Percentiles rank a stretch among this genome's conserved stretches.
Evolutionary conservation across 2,888 invertebrate genomes (phyloP).

Genomic region (Monopis laevigella): DNA sequence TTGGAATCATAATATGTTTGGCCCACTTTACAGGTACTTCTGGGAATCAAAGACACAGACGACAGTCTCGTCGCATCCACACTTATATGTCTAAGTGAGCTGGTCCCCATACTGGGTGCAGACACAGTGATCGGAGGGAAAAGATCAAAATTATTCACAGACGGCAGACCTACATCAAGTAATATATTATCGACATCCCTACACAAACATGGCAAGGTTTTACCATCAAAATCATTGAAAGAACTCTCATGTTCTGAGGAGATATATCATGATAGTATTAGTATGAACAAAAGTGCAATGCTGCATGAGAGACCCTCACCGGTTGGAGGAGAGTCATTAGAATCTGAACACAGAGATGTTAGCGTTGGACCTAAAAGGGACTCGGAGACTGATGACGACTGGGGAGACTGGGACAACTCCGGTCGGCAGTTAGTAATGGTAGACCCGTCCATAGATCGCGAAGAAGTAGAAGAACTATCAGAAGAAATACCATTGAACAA

Average conservation of each 20-base stretch:
- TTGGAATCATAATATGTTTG: too few relatives aligned
- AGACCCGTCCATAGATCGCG: background rate
- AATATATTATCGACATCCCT: constrained; percentile 20
- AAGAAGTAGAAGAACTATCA: background rate
- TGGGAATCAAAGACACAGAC: constrained; percentile 88
- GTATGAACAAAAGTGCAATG: constrained; percentile 43
- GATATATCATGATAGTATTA: constrained; percentile 27
- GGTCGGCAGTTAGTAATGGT: constrained; percentile 28
- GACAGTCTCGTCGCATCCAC: constrained; percentile 85
- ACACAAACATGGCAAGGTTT: background rate
- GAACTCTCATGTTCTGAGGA: constrained; percentile 45
- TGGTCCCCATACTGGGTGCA: constrained; percentile 87
- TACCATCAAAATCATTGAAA: constrained; percentile 28
- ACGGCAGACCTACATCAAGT: constrained; percentile 78
- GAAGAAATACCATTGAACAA: background rate
- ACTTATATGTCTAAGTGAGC: constrained; percentile 80
- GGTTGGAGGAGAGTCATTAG: constrained; percentile 82
- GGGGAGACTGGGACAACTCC: constrained; percentile 84
- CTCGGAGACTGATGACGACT: constrained; percentile 66
- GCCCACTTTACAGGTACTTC: constrained; percentile 77
- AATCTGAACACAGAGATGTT: constrained; percentile 37
- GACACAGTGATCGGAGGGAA: constrained; percentile 86
- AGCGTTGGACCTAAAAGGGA: background rate
- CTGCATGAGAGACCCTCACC: constrained; percentile 82
- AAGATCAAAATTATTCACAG: constrained; percentile 82